These are phyloP conservation scores for Sibirionetta formosa DNA, from an alignment of 2,797 vertebrate genomes.

Conservation along the genomic window DNA sequence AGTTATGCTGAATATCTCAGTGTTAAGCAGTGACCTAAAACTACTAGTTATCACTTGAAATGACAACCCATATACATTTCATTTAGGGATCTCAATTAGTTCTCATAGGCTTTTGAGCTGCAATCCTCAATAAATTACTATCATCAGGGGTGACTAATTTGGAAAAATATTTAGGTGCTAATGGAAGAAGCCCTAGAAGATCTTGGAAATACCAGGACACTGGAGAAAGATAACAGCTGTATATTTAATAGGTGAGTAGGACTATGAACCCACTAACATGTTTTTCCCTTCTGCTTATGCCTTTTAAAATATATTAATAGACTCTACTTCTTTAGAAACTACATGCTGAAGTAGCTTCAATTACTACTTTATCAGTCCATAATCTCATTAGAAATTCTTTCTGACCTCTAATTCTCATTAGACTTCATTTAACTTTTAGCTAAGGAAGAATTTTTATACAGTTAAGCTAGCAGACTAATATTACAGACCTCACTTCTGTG, in stretches of 20 bases:
- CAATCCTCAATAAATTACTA: background rate
- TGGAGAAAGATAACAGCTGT: background rate
- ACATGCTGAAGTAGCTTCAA: background rate
- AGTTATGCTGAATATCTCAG: background rate
- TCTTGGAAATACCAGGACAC: background rate
- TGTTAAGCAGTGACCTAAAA: background rate
- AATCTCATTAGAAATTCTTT: background rate
- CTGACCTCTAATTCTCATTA: background rate
- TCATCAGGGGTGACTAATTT: background rate
- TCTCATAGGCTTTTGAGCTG: background rate
- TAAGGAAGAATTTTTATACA: background rate
- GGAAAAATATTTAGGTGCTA: background rate
- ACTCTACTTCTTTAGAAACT: background rate
- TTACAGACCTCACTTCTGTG: background rate
- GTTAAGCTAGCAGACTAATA: background rate
- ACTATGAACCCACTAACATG: background rate
- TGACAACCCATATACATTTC: rapidly evolving
- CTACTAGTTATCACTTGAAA: background rate
- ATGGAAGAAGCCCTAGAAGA: background rate
- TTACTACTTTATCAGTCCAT: background rate
- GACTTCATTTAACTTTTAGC: background rate
- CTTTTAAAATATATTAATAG: background rate
- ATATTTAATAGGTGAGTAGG: background rate
- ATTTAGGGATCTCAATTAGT: background rate
- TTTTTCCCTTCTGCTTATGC: background rate